Evolutionary conservation across 2,888 invertebrate species (phyloP).

Genomic region (Ctena decussata): DNA sequence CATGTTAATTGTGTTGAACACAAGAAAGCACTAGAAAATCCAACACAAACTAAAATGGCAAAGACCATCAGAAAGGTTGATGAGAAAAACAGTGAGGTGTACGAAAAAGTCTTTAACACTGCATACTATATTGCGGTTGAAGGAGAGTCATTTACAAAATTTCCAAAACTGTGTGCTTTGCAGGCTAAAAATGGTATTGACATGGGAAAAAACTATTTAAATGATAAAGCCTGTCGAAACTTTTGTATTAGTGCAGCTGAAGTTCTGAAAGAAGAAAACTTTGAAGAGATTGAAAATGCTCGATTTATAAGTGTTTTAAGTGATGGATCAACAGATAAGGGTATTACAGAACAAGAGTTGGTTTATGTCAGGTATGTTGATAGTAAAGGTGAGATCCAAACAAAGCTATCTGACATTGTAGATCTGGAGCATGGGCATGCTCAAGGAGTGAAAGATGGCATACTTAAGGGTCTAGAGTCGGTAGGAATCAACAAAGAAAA

Average conservation of each 20-base stretch:
- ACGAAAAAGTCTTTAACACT: conserved; percentile 36
- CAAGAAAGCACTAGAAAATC: conserved; percentile 20
- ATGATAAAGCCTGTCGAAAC: conserved; percentile 30
- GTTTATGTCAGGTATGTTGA: conserved; percentile 32
- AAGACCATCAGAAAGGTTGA: conserved; percentile 23
- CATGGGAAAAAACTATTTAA: conserved; percentile 30
- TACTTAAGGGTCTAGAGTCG: conserved; percentile 12
- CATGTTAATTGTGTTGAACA: conserved; percentile 25
- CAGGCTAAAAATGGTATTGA: conserved; percentile 26
- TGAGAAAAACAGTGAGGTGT: background rate
- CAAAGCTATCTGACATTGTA: conserved; percentile 34
- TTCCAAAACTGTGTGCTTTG: conserved; percentile 22
- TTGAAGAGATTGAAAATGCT: conserved; percentile 15
- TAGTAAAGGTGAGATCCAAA: conserved; percentile 12
- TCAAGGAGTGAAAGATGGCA: conserved; percentile 20
- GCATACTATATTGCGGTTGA: conserved; percentile 41
- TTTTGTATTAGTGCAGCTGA: conserved; percentile 16
- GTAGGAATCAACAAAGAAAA: conserved; percentile 20
- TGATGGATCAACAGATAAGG: conserved; percentile 32
- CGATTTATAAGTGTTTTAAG: conserved; percentile 34
- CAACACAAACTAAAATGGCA: conserved; percentile 12
- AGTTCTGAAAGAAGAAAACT: background rate
- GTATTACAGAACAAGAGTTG: conserved; percentile 36
- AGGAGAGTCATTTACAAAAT: conserved; percentile 35
- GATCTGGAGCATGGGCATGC: conserved; percentile 25